Conservation (phyloP, 2,113 vertebrate genomes). For the Cacatua alba region DNA sequence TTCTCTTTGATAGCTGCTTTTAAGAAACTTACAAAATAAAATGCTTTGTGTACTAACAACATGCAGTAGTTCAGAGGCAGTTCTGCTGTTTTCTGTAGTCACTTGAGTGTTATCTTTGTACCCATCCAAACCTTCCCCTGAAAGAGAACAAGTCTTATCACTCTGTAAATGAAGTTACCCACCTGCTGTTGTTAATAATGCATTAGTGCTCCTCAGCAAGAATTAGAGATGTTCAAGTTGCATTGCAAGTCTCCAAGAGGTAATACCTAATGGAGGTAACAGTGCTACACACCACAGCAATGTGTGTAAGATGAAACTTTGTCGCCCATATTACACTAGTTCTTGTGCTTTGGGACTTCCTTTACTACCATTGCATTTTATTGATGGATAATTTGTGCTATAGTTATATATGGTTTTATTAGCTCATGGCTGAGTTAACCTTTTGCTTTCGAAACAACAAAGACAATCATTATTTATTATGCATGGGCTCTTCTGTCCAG, state of each 20-base stretch:
- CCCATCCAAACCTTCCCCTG: not conserved
- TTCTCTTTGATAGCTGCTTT: not conserved
- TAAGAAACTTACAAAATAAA: not conserved
- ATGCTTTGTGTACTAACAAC: not conserved
- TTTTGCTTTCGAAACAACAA: not conserved
- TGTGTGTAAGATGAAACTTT: no score
- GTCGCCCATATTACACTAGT: not conserved
- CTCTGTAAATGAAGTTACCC: constrained; percentile 27
- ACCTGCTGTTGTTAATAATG: constrained; percentile 41
- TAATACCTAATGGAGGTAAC: not conserved
- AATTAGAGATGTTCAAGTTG: not conserved
- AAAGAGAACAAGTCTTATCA: not conserved
- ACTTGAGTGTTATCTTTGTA: not conserved
- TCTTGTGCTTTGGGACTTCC: not conserved
- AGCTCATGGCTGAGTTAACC: not conserved
- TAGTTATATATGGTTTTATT: not conserved
- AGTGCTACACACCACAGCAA: not conserved
- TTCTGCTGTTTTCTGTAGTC: not conserved
- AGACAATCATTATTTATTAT: not conserved
- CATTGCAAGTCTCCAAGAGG: not conserved
- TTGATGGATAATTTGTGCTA: accelerated
- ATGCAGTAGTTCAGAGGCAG: not conserved
- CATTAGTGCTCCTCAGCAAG: not conserved
- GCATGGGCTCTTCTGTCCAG: not conserved
- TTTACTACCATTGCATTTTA: accelerated